These are phyloP conservation scores for Steatornis caripensis DNA, from an alignment of 2,113 vertebrate species.

Conservation along the genomic window DNA sequence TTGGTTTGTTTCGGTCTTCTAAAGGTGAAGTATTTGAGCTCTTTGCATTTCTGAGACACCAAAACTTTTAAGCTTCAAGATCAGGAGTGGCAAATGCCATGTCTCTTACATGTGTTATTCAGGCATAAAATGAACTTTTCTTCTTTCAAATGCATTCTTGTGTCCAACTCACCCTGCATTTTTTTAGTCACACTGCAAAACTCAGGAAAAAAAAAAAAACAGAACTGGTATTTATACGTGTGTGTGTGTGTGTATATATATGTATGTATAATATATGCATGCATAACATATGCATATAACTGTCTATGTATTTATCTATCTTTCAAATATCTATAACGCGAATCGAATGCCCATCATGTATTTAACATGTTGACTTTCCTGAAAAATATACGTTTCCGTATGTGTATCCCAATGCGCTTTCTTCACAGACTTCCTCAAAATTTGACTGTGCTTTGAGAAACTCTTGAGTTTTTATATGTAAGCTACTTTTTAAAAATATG, in stretches of 20 bases:
- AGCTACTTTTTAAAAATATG: neutral
- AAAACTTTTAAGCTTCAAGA: neutral
- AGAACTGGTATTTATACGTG: neutral
- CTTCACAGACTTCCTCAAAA: neutral
- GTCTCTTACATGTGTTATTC: neutral
- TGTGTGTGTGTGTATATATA: neutral
- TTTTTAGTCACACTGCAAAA: neutral
- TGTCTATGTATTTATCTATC: neutral
- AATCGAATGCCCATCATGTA: neutral
- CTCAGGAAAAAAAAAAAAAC: neutral
- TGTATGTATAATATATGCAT: neutral
- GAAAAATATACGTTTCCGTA: neutral
- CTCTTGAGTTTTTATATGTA: neutral
- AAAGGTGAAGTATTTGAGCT: neutral
- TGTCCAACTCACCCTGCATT: neutral
- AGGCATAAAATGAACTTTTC: neutral
- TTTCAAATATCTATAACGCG: neutral
- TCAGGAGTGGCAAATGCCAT: neutral
- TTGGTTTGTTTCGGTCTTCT: neutral
- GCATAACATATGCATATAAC: neutral
- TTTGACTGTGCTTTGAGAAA: neutral
- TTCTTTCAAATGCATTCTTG: neutral
- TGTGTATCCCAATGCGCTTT: neutral
- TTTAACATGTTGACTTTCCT: neutral
- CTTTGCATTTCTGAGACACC: conserved; percentile 44